Conservation (phyloP, 2,797 vertebrate genomes). For the Fundulus diaphanus region DNA sequence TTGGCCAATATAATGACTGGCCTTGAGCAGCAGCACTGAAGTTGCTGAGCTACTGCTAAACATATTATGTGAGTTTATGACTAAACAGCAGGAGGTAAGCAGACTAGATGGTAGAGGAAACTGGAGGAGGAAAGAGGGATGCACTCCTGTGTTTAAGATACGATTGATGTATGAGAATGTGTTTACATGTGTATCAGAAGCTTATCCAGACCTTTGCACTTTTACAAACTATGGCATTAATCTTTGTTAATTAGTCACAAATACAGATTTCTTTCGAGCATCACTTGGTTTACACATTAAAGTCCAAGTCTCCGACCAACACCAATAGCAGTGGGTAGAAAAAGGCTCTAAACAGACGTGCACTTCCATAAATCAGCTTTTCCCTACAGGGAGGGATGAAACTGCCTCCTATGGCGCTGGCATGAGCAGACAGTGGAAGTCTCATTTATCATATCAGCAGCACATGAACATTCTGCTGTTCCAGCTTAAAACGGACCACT, state of each 20-base stretch:
- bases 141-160: constrained; percentile 19
- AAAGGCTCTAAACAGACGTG: constrained; percentile 68
- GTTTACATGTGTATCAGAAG: background rate
- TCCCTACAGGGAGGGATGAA: constrained; percentile 80
- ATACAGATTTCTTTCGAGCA: background rate
- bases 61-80: constrained; percentile 77
- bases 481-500: constrained; percentile 55
- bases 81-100: constrained; percentile 67
- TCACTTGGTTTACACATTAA: background rate
- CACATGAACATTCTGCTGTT: constrained; percentile 48
- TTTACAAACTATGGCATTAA: background rate
- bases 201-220: background rate
- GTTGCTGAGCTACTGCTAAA: constrained; percentile 71
- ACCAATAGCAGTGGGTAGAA: constrained; percentile 30
- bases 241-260: background rate
- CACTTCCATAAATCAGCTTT: constrained; percentile 80
- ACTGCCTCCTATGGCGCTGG: constrained; percentile 75
- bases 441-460: constrained; percentile 79
- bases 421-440: constrained; percentile 65
- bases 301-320: background rate
- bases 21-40: constrained; percentile 66
- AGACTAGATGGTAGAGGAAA: constrained; percentile 59
- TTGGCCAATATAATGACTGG: constrained; percentile 50
- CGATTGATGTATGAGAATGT: constrained; percentile 9
- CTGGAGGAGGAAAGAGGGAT: constrained; percentile 53